Percentiles rank a stretch among this genome's conserved stretches.
phyloP scores from a whole-genome alignment of 2,797 vertebrate genomes.

The Lithobates sylvaticus region DNA sequence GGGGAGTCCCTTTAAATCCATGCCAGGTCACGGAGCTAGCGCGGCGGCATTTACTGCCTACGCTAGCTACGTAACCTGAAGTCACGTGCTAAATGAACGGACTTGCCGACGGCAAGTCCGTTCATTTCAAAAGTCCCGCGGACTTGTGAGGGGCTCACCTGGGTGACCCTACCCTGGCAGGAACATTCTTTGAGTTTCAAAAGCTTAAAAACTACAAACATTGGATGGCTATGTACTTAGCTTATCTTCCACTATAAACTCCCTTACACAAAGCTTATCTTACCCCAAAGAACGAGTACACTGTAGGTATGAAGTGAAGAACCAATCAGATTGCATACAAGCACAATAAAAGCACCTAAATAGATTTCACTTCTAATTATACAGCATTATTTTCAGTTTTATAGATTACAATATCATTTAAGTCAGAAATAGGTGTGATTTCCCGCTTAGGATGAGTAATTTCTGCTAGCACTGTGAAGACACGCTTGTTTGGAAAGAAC shows the following conservation, averaged over 20 bases:
- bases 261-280: neutral
- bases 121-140: too few species aligned
- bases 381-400: neutral
- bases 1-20: too few species aligned
- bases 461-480: conserved; percentile 23
- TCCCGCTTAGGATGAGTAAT: conserved; percentile 5
- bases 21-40: too few species aligned
- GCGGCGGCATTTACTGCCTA: too few species aligned
- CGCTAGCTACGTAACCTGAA: too few species aligned
- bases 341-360: neutral
- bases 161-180: neutral
- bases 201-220: neutral
- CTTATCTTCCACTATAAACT: neutral
- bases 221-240: neutral
- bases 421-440: neutral
- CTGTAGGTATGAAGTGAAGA: neutral
- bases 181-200: neutral
- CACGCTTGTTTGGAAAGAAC: conserved; percentile 28
- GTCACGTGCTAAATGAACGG: too few species aligned
- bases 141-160: neutral
- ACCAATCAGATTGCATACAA: neutral
- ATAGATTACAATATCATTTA: neutral
- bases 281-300: neutral
- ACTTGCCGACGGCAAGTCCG: too few species aligned
- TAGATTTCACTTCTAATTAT: neutral